Evolutionary conservation across 1,140 invertebrate genomes (phyloP).

Genomic region (Contarinia nasturtii): DNA sequence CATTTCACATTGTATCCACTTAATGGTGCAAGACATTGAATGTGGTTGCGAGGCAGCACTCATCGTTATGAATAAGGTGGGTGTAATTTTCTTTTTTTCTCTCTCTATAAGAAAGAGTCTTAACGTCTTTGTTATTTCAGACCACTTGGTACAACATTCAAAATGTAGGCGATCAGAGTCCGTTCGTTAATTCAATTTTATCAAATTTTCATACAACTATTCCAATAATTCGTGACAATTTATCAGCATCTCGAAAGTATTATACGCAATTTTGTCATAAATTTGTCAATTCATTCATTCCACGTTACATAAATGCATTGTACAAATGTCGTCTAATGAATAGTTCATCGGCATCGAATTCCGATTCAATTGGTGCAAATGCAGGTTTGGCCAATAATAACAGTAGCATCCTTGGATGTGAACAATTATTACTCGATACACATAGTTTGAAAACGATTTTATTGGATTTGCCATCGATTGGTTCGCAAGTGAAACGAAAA

Average conservation of each 20-base stretch:
- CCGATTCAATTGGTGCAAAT: slow-evolving; percentile 6
- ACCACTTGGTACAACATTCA: slow-evolving; percentile 84
- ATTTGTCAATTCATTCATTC: slow-evolving; percentile 88
- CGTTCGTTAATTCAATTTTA: slow-evolving; percentile 81
- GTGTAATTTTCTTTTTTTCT: slow-evolving; percentile 3
- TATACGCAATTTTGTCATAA: slow-evolving; percentile 96
- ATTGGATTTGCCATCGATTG: slow-evolving; percentile 85
- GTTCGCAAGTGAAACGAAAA: slow-evolving; percentile 67
- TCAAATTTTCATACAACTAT: slow-evolving; percentile 75
- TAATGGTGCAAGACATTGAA: slow-evolving; percentile 92
- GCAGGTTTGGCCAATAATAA: slow-evolving; percentile 19
- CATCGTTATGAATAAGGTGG: slow-evolving; percentile 76
- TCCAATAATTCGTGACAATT: slow-evolving; percentile 74
- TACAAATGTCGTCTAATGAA: slow-evolving; percentile 89
- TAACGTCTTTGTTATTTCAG: slow-evolving; percentile 23
- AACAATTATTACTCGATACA: slow-evolving; percentile 93
- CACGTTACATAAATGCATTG: slow-evolving; percentile 82
- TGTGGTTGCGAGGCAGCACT: slow-evolving; percentile 82
- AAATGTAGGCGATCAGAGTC: slow-evolving; percentile 90
- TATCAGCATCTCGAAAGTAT: slow-evolving; percentile 91
- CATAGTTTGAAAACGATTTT: slow-evolving; percentile 93
- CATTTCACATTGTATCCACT: slow-evolving; percentile 77
- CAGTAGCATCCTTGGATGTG: slow-evolving; percentile 51
- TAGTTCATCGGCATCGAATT: slow-evolving; percentile 28
- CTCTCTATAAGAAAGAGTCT: too few species aligned